Percentiles rank a stretch among this genome's conserved stretches.
These are phyloP conservation scores for Tineola bisselliella DNA, from an alignment of 2,888 invertebrate genomes.

Conservation along the genomic window DNA sequence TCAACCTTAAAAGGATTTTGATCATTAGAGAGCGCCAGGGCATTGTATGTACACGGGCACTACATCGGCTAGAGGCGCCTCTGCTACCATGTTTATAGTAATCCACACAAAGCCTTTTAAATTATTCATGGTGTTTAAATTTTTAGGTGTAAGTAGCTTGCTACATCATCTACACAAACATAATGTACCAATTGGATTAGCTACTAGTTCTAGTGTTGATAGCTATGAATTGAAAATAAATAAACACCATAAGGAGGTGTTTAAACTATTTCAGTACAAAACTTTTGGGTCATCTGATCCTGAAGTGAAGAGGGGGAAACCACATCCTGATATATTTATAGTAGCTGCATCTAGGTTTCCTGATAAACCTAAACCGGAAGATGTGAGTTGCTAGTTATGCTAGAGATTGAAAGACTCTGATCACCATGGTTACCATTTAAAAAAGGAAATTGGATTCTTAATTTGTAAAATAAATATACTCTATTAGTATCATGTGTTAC, in stretches of 20 bases:
- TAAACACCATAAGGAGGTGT: slow-evolving; percentile 72
- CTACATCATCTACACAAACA: slow-evolving; percentile 77
- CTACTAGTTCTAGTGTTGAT: slow-evolving; percentile 83
- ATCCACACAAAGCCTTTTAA: too few relatives aligned
- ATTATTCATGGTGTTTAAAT: too few relatives aligned
- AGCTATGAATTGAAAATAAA: slow-evolving; percentile 76
- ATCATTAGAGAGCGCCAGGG: too few relatives aligned
- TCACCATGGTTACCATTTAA: too few relatives aligned
- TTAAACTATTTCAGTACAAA: slow-evolving; percentile 74
- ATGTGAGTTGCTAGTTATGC: too few relatives aligned
- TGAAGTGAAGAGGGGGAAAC: slow-evolving; percentile 86
- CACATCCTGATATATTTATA: slow-evolving; percentile 87
- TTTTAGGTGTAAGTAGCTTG: slow-evolving; percentile 78
- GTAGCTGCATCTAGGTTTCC: slow-evolving; percentile 78
- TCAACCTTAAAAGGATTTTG: too few relatives aligned
- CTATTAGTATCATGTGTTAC: slow-evolving; percentile 19
- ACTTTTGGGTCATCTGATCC: slow-evolving; percentile 86
- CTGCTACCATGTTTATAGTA: too few relatives aligned
- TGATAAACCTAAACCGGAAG: slow-evolving; percentile 68
- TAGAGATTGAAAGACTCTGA: too few relatives aligned
- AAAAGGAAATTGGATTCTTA: too few relatives aligned
- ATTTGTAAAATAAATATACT: too few relatives aligned
- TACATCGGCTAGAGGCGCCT: too few relatives aligned
- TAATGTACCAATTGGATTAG: slow-evolving; percentile 83
- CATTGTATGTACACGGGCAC: too few relatives aligned